A percentile compares a stretch with the other conserved stretches of the same genome.
Evolutionary conservation across 2,113 vertebrate species (phyloP).

Genomic region (Paedocypris sp.): DNA sequence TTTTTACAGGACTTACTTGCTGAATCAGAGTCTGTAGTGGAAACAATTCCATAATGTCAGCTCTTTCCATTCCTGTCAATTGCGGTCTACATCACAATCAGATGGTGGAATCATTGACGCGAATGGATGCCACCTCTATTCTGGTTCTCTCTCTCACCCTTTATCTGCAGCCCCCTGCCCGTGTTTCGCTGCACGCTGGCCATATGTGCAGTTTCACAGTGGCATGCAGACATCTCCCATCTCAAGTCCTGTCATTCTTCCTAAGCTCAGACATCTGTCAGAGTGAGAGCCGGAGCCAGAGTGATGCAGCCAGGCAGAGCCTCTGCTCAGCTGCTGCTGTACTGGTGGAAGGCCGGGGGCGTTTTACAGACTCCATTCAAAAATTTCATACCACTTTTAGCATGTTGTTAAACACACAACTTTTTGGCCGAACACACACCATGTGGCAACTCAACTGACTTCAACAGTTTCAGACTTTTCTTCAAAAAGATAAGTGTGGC

Average conservation of each 20-base stretch:
- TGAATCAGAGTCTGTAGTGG: background rate
- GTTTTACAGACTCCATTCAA: background rate
- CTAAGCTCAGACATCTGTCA: conserved; percentile 41
- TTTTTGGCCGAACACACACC: too few species aligned
- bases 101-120: conserved; percentile 2
- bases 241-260: conserved; percentile 43
- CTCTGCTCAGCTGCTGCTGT: conserved; percentile 6
- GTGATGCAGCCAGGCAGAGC: conserved; percentile 11
- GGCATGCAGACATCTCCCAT: conserved; percentile 41
- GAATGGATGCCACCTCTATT: conserved; percentile 2
- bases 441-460: too few species aligned
- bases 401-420: background rate
- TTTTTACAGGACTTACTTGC: conserved; percentile 9
- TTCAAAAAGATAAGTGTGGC: too few species aligned
- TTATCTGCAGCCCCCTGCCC: conserved; percentile 11
- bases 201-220: conserved; percentile 51
- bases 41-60: conserved; percentile 15
- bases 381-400: background rate
- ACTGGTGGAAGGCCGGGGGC: conserved; percentile 1
- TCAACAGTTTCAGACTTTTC: too few species aligned
- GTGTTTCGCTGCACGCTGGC: conserved; percentile 26
- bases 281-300: conserved; percentile 9
- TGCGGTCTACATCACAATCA: conserved; percentile 11
- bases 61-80: conserved; percentile 17
- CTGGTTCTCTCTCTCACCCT: background rate